A percentile compares a stretch with the other conserved stretches of the same genome.
phyloP scores from a whole-genome alignment of 2,113 vertebrate species.

The Thoracochromis brauschi region DNA sequence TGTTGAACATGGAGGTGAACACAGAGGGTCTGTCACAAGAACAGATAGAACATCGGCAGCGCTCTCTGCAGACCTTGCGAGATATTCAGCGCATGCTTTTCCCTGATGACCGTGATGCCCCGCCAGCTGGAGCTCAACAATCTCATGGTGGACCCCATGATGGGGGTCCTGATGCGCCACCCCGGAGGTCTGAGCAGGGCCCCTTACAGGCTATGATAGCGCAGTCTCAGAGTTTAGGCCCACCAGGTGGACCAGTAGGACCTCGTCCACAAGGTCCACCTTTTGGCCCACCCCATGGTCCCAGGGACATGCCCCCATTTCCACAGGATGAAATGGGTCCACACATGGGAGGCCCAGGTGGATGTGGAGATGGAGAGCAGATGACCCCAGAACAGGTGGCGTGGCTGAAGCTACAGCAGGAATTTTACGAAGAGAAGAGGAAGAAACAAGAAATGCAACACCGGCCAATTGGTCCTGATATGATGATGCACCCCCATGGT shows the following conservation, averaged over 20 bases:
- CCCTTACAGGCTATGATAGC: conserved; percentile 97
- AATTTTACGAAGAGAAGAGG: conserved; percentile 97
- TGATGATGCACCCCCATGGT: conserved; percentile 95
- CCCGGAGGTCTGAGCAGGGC: conserved; percentile 79
- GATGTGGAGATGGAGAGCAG: conserved; percentile 86
- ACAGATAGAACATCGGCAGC: conserved; percentile 94
- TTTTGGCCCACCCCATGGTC: conserved; percentile 85
- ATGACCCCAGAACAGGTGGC: conserved; percentile 98
- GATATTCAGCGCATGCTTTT: conserved; percentile 99
- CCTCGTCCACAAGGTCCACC: conserved; percentile 86
- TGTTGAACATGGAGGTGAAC: conserved; percentile 88
- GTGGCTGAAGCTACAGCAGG: conserved; percentile 97
- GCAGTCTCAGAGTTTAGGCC: conserved; percentile 93
- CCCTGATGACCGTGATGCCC: conserved; percentile 87
- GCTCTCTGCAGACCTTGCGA: conserved; percentile 91
- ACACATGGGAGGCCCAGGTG: conserved; percentile 71
- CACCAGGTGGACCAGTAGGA: conserved; percentile 75
- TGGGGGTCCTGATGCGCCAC: conserved; percentile 77
- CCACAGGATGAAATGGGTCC: conserved; percentile 92
- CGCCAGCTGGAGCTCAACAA: conserved; percentile 66
- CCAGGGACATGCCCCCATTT: conserved; percentile 90
- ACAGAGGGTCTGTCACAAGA: conserved; percentile 95
- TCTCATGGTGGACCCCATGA: conserved; percentile 73
- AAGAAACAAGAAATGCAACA: conserved; percentile 97
- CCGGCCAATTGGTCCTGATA: conserved; percentile 86